Base-by-base conservation (phyloP, 2,113 vertebrate genomes). In the Syngnathoides biaculeatus region DNA sequence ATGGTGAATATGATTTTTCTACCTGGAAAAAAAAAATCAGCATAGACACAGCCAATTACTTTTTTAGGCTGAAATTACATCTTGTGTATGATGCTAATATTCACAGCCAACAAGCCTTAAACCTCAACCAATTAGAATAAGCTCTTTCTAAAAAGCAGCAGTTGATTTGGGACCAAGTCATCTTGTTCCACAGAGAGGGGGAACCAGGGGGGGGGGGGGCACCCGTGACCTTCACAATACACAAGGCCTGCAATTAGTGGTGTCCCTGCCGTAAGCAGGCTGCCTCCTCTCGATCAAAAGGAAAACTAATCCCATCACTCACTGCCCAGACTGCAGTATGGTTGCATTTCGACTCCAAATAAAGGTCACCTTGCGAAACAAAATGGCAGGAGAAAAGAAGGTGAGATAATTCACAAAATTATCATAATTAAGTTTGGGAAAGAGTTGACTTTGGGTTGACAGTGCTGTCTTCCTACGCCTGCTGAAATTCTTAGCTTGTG, bases 331-430 rank as follows among this genome's bases (percentile, higher is more conserved):
- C 79, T 64, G 78, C 72, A 79, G 74, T 76, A 82, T 86, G 78
- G 70, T 87, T 86, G 88, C 86, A 78, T 89, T 88, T 83, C 75
- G 79, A 73, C 74, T 75, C 72, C 82, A 74, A 70, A 53, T 67
- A 90, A 91, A 91, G 91, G 91, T 92, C 88, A 91, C 87, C 81
- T 89, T 89, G 80, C 73, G 73, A 71, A 88, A 80, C 69, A 66
- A 11, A 68, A 68, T 63, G 20, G 64, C 24, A 42, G 79, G 56
- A 79, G 84, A 17, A 47, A 76, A 84, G 81, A 81, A 87, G 85
- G 72, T 65, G 53, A 77, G 68, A 76, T 87, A 86, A 91, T 91
- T 90, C 89, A 88, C 64, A 81, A 84, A 85, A 89, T 82, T 72
- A 80, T 87, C 65, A 72, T 91, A 89, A 93, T 91, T 91, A 86